Conservation (phyloP, 2,888 invertebrate genomes). For the Apoderus coryli region DNA sequence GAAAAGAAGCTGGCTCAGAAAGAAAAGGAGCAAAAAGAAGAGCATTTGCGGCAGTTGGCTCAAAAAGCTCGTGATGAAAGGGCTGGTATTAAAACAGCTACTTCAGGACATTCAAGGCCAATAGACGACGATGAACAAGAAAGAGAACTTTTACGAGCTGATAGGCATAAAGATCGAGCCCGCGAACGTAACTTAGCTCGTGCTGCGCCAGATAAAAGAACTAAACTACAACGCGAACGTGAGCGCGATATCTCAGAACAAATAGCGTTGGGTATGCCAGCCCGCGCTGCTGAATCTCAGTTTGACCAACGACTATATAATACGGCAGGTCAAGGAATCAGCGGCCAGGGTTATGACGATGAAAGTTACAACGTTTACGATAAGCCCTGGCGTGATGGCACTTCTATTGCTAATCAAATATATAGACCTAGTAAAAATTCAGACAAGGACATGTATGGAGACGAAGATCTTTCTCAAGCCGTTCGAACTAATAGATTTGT, state of each 20-base stretch:
- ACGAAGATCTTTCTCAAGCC: constrained; percentile 77
- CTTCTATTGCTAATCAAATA: constrained; percentile 75
- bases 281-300: constrained; percentile 68
- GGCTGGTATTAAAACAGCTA: constrained; percentile 56
- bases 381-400: constrained; percentile 94
- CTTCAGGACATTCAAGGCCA: constrained; percentile 15
- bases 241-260: constrained; percentile 98
- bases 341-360: constrained; percentile 83
- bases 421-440: constrained; percentile 78
- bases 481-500: constrained; percentile 86
- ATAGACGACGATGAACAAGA: constrained; percentile 57
- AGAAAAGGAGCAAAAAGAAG: constrained; percentile 97
- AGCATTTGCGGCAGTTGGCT: constrained; percentile 81
- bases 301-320: constrained; percentile 94
- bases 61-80: constrained; percentile 92
- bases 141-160: constrained; percentile 73
- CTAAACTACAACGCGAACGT: constrained; percentile 74
- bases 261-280: constrained; percentile 92
- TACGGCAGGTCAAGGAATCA: constrained; percentile 84
- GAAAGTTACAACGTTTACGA: constrained; percentile 97
- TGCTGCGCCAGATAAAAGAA: constrained; percentile 87
- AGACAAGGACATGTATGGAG: constrained; percentile 83
- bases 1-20: constrained; percentile 94
- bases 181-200: constrained; percentile 85
- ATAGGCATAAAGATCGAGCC: constrained; percentile 81